These are phyloP conservation scores for Platichthys stellatus DNA, from an alignment of 2,113 vertebrate genomes.

Conservation along the genomic window DNA sequence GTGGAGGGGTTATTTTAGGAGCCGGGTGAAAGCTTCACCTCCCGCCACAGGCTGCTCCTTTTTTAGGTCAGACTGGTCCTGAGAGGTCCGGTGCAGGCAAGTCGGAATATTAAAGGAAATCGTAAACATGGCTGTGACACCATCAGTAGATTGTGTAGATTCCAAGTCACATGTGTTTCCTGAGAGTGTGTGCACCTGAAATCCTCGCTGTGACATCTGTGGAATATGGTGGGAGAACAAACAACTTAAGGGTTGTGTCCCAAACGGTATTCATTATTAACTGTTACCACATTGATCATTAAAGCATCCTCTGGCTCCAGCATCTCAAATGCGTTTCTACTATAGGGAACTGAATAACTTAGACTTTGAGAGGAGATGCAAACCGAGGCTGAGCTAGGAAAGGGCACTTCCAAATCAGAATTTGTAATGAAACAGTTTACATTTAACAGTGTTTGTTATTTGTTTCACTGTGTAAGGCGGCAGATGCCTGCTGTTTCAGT, in stretches of 20 bases:
- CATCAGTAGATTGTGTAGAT: background rate
- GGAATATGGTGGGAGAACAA: no score
- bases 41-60: constrained; percentile 35
- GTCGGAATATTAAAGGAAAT: background rate
- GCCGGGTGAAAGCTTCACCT: constrained; percentile 26
- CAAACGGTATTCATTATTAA: no score
- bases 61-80: constrained; percentile 43
- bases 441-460: background rate
- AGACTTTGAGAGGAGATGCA: no score
- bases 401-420: background rate
- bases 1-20: constrained; percentile 69
- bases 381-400: background rate
- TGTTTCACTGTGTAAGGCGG: background rate
- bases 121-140: background rate
- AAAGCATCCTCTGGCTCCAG: no score
- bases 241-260: no score
- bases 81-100: background rate
- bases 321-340: no score
- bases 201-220: no score
- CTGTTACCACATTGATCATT: no score
- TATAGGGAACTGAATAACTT: no score
- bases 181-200: background rate
- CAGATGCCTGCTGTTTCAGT: no score
- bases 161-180: background rate
- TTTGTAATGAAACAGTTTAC: background rate